Evolutionary conservation across 1,140 invertebrate species (phyloP), one percentile per base, ranked within the genome.

Genomic region (Drosophila navojoa): DNA sequence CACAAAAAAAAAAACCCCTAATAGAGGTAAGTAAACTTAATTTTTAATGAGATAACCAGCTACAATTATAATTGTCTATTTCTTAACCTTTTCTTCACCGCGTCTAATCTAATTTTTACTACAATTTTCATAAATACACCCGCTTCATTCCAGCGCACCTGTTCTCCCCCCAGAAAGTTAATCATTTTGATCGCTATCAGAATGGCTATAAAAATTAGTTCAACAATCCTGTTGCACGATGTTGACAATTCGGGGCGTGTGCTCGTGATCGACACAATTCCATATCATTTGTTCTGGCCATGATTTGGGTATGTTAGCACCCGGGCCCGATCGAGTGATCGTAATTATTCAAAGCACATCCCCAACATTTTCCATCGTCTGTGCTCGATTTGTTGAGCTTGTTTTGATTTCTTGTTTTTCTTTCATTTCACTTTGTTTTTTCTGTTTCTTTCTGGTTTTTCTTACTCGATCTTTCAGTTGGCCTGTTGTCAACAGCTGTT

Each of bases 381-480:
- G 45, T 45, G 35, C n/a, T 58, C 57, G 52, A 47, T 70, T 71
- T 72, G 38, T 32, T 47, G 60, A 57, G 47, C 58, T 79, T 76
- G 71, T 81, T 87, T 80, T 77, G 38, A 47, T 85, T 85, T 85
- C 49, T 63, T 70, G 57, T 69, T 67, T 74, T 55, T 22, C 19
- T 61, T 69, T 63, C 6, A 5, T 57, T 71, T 50, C 16, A 54
- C 54, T 68, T 29, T 47, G 52, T 45, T 66, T 58, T 70, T 67
- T 69, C 59, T 10, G 1, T 57, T 71, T 50, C n/a, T 59, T 59
- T 68, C 38, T 47, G 52, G 49, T 66, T 58, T 68, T 61, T 38
- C 11, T 61, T 27, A 15, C 50, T 67, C 45, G 29, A 32, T 45
- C 42, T 58, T 45, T n/a, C 11, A 22, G 42, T 22, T 15, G 27